Evolutionary conservation across 2,113 vertebrate species (phyloP).

Genomic region (Cebidichthys violaceus): DNA sequence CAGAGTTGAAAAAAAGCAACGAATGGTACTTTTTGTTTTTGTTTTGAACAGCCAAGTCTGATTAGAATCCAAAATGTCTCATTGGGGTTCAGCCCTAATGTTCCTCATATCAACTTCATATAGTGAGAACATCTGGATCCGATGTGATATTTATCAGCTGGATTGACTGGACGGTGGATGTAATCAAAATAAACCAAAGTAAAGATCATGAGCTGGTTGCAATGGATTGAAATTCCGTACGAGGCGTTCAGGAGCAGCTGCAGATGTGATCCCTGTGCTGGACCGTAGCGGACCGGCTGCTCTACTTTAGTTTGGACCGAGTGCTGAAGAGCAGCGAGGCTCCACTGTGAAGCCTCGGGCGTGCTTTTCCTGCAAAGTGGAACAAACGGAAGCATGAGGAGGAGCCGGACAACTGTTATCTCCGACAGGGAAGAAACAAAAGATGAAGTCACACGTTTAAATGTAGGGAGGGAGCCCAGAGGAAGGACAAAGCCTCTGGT

Average conservation of each 20-base stretch:
- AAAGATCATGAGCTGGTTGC: background rate
- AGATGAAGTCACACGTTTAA: conserved; percentile 33
- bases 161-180: background rate
- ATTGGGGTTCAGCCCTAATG: too few species aligned
- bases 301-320: background rate
- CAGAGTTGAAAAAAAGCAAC: background rate
- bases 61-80: too few species aligned
- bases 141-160: background rate
- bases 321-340: conserved; percentile 1
- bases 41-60: background rate
- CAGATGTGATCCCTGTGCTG: conserved; percentile 8
- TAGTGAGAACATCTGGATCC: too few species aligned
- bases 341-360: conserved; percentile 37
- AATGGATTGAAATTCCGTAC: background rate
- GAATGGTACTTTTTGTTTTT: background rate
- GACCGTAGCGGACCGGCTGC: background rate
- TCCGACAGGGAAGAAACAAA: conserved; percentile 33
- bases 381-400: conserved; percentile 53
- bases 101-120: too few species aligned
- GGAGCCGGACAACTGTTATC: conserved; percentile 36
- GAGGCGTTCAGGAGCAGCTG: background rate
- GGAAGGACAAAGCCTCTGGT: background rate
- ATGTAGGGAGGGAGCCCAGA: conserved; percentile 13
- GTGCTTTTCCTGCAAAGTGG: conserved; percentile 41
- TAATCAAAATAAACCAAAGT: background rate